phyloP scores from a whole-genome alignment of 2,888 invertebrate species.

The Sarcophaga subvicina region DNA sequence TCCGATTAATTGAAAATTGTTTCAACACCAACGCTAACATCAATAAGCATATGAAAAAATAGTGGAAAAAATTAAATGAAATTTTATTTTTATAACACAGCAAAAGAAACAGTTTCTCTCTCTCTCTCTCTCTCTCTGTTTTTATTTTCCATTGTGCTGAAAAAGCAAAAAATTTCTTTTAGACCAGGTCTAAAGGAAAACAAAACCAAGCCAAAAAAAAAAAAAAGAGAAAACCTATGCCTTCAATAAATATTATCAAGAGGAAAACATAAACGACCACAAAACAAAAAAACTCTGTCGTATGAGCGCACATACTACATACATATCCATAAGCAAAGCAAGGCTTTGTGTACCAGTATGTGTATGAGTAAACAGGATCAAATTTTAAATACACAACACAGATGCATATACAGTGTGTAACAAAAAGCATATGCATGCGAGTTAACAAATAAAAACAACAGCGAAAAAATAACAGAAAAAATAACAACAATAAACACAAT shows the following conservation, averaged over 20 bases:
- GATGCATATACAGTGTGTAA: too few relatives aligned
- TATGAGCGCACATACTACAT: too few relatives aligned
- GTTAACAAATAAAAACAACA: background rate
- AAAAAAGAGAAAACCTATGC: background rate
- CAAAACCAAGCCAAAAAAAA: too few relatives aligned
- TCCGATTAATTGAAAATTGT: conserved; percentile 62
- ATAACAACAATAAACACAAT: conserved; percentile 6
- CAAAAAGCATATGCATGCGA: too few relatives aligned
- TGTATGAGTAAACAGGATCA: conserved; percentile 2
- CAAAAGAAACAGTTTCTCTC: background rate
- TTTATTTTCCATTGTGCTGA: conserved; percentile 51
- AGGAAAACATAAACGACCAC: background rate
- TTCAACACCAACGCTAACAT: conserved; percentile 58
- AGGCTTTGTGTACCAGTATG: background rate
- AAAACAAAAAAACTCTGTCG: background rate
- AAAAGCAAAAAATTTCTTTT: conserved; percentile 55
- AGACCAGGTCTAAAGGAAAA: background rate
- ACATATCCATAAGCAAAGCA: too few relatives aligned
- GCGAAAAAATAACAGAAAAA: background rate
- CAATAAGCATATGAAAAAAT: conserved; percentile 27
- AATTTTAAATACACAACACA: background rate
- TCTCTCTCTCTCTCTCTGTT: too few relatives aligned
- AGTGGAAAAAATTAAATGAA: conserved; percentile 41
- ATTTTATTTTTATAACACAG: conserved; percentile 40
- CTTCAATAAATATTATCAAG: background rate